Conservation (phyloP, 2,888 invertebrate genomes). For the Hypomecis punctinalis region DNA sequence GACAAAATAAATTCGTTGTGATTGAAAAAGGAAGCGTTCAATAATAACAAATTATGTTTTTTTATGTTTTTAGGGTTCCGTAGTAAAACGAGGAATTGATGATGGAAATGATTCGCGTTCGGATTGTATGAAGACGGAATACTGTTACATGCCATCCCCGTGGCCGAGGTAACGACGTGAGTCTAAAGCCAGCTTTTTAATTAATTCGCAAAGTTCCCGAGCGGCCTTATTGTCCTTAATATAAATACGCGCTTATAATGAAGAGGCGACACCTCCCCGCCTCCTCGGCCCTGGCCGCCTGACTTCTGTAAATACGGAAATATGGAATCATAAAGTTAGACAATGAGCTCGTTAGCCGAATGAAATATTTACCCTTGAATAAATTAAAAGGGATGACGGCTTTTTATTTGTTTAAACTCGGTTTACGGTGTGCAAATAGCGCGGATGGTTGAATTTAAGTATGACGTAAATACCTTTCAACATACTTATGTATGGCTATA, state of each 20-base stretch:
- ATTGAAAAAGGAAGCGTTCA: too few species aligned
- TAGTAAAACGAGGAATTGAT: too few species aligned
- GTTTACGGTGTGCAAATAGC: constrained; percentile 38
- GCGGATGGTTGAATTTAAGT: constrained; percentile 25
- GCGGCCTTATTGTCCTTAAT: constrained; percentile 54
- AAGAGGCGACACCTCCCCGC: constrained; percentile 59
- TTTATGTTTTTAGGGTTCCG: too few species aligned
- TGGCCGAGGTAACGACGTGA: constrained; percentile 54
- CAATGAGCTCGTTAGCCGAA: constrained; percentile 65
- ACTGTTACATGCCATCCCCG: too few species aligned
- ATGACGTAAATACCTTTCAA: not conserved
- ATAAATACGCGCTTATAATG: constrained; percentile 62
- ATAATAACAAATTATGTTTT: too few species aligned
- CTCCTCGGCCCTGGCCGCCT: constrained; percentile 38
- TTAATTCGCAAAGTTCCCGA: constrained; percentile 71
- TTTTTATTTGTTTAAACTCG: constrained; percentile 47
- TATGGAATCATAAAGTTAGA: constrained; percentile 70
- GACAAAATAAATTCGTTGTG: too few species aligned
- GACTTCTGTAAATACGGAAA: constrained; percentile 70
- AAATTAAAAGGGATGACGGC: constrained; percentile 56
- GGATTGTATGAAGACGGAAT: too few species aligned
- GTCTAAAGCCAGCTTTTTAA: constrained; percentile 62
- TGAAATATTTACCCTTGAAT: constrained; percentile 66
- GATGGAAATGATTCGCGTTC: too few species aligned
- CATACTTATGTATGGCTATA: too few species aligned